phyloP scores from a whole-genome alignment of 2,888 invertebrate genomes.

The Proisotoma minuta region DNA sequence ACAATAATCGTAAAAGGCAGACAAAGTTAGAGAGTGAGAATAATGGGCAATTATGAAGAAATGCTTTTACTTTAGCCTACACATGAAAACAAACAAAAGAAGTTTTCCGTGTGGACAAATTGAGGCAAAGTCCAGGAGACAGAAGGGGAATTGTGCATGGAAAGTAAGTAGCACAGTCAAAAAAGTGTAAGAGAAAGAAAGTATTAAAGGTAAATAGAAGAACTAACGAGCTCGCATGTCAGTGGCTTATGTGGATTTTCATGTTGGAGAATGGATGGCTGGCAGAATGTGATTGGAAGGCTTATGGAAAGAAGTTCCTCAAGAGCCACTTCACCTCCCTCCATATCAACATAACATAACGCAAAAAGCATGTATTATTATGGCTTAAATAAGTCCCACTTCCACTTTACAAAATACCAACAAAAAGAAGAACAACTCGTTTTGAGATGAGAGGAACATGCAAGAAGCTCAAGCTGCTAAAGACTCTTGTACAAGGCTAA shows the following conservation, averaged over 20 bases:
- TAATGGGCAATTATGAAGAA: too few species aligned
- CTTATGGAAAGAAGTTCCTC: background rate
- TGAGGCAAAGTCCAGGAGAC: too few species aligned
- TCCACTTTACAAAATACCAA: background rate
- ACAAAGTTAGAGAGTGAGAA: too few species aligned
- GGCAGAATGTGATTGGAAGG: constrained; percentile 17
- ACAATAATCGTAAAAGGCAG: too few species aligned
- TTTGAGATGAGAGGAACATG: background rate
- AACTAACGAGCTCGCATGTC: constrained; percentile 20
- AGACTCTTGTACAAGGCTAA: constrained; percentile 49
- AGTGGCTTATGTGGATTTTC: constrained; percentile 20
- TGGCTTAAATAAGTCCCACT: background rate
- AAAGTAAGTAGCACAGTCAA: too few species aligned
- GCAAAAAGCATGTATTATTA: background rate
- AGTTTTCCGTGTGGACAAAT: too few species aligned
- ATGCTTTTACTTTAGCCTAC: too few species aligned
- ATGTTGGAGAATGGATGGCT: constrained; percentile 10
- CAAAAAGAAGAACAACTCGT: background rate
- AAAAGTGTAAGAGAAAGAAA: constrained; percentile 9
- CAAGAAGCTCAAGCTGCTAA: constrained; percentile 46
- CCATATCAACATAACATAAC: constrained; percentile 28
- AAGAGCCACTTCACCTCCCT: background rate
- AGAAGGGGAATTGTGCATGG: too few species aligned
- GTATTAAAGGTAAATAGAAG: constrained; percentile 20
- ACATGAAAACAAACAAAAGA: too few species aligned